phyloP scores from a whole-genome alignment of 2,888 invertebrate genomes.

The Lepetodrilus schrolli region DNA sequence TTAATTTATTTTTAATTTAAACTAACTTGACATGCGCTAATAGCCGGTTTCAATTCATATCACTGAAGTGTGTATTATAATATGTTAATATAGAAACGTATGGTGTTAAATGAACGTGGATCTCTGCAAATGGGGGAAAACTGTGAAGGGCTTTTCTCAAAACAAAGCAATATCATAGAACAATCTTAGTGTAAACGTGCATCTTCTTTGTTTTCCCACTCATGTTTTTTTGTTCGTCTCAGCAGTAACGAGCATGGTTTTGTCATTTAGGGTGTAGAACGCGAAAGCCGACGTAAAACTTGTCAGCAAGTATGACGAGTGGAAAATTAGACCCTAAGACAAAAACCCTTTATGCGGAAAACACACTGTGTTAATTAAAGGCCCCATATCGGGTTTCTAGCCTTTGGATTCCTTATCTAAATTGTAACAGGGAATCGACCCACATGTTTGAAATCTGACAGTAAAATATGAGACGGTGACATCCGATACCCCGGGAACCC shows the following conservation, averaged over 20 bases:
- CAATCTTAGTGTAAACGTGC: not conserved
- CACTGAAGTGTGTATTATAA: too few species aligned
- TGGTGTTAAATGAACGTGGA: too few species aligned
- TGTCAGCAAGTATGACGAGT: slow-evolving; percentile 13
- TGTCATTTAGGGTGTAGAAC: slow-evolving; percentile 24
- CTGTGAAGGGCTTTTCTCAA: too few species aligned
- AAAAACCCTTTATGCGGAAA: slow-evolving; percentile 42
- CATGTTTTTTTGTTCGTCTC: slow-evolving; percentile 14
- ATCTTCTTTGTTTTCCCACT: slow-evolving; percentile 17
- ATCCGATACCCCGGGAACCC: slow-evolving; percentile 46
- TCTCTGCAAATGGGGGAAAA: too few species aligned
- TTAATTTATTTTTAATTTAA: too few species aligned
- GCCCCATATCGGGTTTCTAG: slow-evolving; percentile 43
- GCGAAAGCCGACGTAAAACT: not conserved
- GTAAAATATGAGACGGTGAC: slow-evolving; percentile 49
- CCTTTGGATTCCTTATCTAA: slow-evolving; percentile 51
- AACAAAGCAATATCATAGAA: too few species aligned
- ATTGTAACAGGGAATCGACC: slow-evolving; percentile 50
- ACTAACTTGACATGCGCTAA: too few species aligned
- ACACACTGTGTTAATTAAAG: slow-evolving; percentile 51
- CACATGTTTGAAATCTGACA: slow-evolving; percentile 52
- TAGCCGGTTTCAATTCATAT: too few species aligned
- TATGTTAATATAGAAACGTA: too few species aligned
- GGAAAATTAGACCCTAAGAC: slow-evolving; percentile 32
- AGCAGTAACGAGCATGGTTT: slow-evolving; percentile 11